A percentile compares a stretch with the other conserved stretches of the same genome.
Conservation (phyloP, 2,113 vertebrate species). For the Elanoides forficatus region DNA sequence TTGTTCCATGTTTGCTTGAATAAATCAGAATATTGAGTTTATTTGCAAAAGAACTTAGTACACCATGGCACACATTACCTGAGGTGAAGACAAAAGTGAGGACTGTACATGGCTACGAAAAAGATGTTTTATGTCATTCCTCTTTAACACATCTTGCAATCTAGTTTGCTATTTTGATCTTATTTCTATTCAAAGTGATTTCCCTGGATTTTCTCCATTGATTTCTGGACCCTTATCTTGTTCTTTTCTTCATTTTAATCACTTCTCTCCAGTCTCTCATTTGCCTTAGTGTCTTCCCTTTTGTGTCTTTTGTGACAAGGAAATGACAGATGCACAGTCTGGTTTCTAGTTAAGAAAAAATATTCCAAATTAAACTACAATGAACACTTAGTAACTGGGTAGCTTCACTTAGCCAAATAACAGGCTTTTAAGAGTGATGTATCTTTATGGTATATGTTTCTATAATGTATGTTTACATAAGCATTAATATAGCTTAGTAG, state of each 20-base stretch:
- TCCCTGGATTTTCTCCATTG: not conserved
- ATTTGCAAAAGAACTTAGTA: not conserved
- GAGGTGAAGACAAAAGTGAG: not conserved
- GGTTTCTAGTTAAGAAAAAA: not conserved
- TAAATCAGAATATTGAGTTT: not conserved
- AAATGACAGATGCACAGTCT: not conserved
- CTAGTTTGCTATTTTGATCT: not conserved
- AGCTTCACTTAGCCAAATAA: not conserved
- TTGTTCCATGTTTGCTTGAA: not conserved
- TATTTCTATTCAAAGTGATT: not conserved
- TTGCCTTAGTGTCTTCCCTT: not conserved
- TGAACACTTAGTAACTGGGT: not conserved
- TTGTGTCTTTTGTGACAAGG: not conserved
- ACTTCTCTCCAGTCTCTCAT: not conserved
- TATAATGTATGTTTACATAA: not conserved
- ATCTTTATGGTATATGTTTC: not conserved
- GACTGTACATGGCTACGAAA: not conserved
- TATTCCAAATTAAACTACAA: not conserved
- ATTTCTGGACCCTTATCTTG: not conserved
- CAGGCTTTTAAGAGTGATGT: not conserved
- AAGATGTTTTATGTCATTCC: not conserved
- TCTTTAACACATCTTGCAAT: not conserved
- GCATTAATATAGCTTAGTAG: not conserved
- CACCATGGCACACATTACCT: not conserved
- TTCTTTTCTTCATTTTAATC: not conserved